Conservation (phyloP, 2,797 vertebrate species). For the Sciurus carolinensis region DNA sequence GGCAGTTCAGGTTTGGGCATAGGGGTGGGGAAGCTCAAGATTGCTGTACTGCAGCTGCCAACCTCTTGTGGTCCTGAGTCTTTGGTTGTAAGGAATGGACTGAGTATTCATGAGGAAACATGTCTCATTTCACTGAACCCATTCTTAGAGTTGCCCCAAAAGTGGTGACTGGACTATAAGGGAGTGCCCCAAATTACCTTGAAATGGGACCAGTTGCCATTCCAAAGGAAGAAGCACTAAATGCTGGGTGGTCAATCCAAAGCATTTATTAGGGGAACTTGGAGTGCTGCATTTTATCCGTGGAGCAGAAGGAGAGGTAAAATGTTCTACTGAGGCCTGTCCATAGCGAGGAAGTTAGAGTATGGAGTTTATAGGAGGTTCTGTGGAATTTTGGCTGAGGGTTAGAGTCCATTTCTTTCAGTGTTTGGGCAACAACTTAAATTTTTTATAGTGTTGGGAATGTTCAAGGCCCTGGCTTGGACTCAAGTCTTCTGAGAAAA, state of each 20-base stretch:
- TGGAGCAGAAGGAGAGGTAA: neutral
- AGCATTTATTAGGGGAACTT: neutral
- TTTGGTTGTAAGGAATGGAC: neutral
- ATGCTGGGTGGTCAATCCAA: neutral
- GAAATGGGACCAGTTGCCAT: neutral
- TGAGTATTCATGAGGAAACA: neutral
- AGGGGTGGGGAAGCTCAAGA: neutral
- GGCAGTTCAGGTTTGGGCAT: too few species aligned
- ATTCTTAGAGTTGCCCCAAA: neutral
- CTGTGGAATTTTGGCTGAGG: neutral
- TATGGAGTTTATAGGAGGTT: neutral
- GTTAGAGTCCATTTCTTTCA: neutral
- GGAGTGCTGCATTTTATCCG: neutral
- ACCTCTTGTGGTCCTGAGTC: neutral
- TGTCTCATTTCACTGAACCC: neutral
- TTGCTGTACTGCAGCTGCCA: too few species aligned
- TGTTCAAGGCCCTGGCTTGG: neutral
- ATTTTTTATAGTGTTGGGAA: neutral
- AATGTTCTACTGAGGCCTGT: neutral
- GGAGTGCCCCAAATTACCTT: neutral
- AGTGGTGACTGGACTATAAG: neutral
- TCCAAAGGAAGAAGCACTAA: neutral
- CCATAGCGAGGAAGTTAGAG: neutral
- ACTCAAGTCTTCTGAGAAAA: neutral
- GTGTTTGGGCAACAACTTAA: neutral